These are phyloP conservation scores for Thamnophis sirtalis DNA, from an alignment of 2,113 vertebrate species.

Conservation along the genomic window DNA sequence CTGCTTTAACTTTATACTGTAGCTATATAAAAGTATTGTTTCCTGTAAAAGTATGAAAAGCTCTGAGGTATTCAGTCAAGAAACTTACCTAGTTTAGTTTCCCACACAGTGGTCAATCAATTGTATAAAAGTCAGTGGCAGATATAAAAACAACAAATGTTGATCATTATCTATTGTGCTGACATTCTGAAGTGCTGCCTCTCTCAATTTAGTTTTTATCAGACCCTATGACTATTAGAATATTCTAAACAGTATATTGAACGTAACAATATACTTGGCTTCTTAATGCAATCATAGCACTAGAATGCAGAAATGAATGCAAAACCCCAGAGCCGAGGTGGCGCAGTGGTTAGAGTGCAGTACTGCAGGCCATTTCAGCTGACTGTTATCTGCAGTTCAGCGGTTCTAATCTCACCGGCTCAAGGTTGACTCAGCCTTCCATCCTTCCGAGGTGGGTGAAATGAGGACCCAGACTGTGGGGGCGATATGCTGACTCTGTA, in stretches of 20 bases:
- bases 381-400: no score
- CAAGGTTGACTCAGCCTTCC: no score
- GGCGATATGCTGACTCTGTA: no score
- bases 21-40: background rate
- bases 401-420: no score
- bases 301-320: background rate
- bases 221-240: background rate
- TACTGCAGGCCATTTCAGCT: no score
- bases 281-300: background rate
- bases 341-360: no score
- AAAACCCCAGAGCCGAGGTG: background rate
- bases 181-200: background rate
- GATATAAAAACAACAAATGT: background rate
- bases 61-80: background rate
- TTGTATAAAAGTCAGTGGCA: background rate
- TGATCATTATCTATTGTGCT: background rate
- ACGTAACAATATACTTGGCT: background rate
- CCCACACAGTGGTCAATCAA: background rate
- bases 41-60: background rate
- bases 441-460: no score
- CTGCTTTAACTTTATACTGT: background rate
- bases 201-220: background rate
- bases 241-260: background rate
- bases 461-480: no score
- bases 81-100: background rate